These are phyloP conservation scores for Calameuta idolon DNA, from an alignment of 2,888 invertebrate species.

Conservation along the genomic window DNA sequence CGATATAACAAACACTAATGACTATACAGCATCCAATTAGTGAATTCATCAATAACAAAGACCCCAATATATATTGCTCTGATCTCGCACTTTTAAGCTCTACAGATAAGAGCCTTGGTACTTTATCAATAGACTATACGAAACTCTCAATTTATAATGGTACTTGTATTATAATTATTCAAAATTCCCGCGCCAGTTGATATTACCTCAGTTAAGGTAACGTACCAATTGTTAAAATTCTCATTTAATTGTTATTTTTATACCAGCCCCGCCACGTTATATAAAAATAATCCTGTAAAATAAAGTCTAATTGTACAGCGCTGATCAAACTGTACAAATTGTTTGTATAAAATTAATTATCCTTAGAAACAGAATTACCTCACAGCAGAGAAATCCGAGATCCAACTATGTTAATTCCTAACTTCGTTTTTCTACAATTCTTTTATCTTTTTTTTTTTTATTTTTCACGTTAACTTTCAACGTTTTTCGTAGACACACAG, in stretches of 20 bases:
- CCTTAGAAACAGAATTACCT: not conserved
- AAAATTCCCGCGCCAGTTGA: not conserved
- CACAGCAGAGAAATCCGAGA: not conserved
- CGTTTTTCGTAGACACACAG: slow-evolving; percentile 18
- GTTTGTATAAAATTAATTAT: not conserved
- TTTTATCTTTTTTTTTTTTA: not conserved
- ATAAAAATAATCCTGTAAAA: not conserved
- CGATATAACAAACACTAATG: not conserved
- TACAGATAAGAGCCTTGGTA: not conserved
- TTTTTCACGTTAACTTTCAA: not conserved
- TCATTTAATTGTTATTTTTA: not conserved
- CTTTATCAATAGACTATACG: not conserved
- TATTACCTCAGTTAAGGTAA: too few relatives aligned
- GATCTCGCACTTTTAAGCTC: not conserved
- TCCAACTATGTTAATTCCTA: not conserved
- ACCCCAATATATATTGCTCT: not conserved
- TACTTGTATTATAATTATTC: not conserved
- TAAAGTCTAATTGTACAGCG: not conserved
- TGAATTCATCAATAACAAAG: not conserved
- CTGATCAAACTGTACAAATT: not conserved
- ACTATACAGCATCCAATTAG: not conserved
- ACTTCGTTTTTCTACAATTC: not conserved
- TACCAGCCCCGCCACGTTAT: not conserved
- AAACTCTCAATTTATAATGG: not conserved
- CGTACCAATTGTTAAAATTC: not conserved